phyloP scores from a whole-genome alignment of 2,113 vertebrate species.

The Camelus bactrianus region DNA sequence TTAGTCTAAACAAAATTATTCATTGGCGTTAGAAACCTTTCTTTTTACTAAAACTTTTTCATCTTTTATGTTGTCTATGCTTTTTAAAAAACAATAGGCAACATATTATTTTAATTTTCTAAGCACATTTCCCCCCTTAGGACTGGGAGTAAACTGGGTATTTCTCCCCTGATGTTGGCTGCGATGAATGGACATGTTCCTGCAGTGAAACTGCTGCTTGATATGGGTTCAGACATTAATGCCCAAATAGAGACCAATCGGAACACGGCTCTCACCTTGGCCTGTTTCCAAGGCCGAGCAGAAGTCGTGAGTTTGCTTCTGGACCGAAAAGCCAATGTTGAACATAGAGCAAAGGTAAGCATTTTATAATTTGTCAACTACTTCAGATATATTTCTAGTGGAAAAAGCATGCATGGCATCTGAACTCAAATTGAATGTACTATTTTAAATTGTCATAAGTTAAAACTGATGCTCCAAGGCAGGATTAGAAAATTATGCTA shows the following conservation, averaged over 20 bases:
- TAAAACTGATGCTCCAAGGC: constrained; percentile 33
- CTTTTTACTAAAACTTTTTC: constrained; percentile 58
- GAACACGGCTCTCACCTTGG: constrained; percentile 97
- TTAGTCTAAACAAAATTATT: constrained; percentile 54
- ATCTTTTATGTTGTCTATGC: constrained; percentile 30
- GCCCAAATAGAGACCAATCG: constrained; percentile 99
- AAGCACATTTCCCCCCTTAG: constrained; percentile 85
- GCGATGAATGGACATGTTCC: constrained; percentile 99
- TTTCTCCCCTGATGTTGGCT: constrained; percentile 99
- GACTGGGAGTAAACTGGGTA: constrained; percentile 98
- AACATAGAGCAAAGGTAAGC: constrained; percentile 97
- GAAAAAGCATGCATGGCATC: constrained; percentile 66
- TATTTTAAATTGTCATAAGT: constrained; percentile 42
- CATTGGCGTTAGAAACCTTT: constrained; percentile 32
- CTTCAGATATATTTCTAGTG: constrained; percentile 62
- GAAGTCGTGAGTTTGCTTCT: constrained; percentile 98
- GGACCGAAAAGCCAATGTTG: constrained; percentile 98
- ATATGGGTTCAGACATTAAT: constrained; percentile 99
- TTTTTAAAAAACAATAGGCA: constrained; percentile 50
- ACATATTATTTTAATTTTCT: constrained; percentile 68
- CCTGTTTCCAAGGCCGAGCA: constrained; percentile 98
- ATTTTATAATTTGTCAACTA: constrained; percentile 37
- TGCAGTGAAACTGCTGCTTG: constrained; percentile 97
- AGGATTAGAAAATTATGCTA: neutral
- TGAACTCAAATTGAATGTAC: constrained; percentile 13